phyloP scores from a whole-genome alignment of 2,113 vertebrate species.

The Centropristis striata region DNA sequence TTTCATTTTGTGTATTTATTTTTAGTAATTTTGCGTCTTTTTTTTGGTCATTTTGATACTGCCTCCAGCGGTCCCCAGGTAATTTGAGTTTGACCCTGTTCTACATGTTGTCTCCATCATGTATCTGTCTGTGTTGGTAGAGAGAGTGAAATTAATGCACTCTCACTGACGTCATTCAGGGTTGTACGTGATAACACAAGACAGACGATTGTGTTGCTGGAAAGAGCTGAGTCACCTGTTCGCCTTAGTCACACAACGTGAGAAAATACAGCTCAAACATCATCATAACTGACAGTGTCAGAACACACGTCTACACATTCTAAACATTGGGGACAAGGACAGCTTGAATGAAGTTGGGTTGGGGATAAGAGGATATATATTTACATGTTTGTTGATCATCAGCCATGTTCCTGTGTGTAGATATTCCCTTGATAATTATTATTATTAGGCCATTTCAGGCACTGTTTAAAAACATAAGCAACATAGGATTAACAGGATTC shows the following conservation, averaged over 20 bases:
- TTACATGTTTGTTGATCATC: not conserved
- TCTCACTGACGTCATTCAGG: slow-evolving; percentile 41
- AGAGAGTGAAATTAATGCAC: not conserved
- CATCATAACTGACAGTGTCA: rapidly evolving
- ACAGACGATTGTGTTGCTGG: not conserved
- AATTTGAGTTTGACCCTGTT: too few relatives aligned
- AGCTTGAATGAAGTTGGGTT: not conserved
- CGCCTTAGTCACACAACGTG: slow-evolving; percentile 33
- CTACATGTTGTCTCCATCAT: not conserved
- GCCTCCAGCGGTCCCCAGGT: too few relatives aligned
- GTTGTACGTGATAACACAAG: slow-evolving; percentile 5
- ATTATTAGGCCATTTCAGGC: not conserved
- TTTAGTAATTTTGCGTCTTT: too few relatives aligned
- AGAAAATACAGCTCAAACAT: slow-evolving; percentile 35
- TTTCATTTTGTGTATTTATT: too few relatives aligned
- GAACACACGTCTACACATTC: not conserved
- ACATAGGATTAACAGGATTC: not conserved
- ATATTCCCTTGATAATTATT: not conserved
- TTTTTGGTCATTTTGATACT: too few relatives aligned
- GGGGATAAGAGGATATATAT: not conserved
- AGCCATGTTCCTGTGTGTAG: not conserved
- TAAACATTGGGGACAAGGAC: not conserved
- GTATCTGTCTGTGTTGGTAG: not conserved
- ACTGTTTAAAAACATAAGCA: not conserved
- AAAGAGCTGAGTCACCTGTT: slow-evolving; percentile 57